Evolutionary conservation across 1,140 invertebrate genomes (phyloP), one percentile per base, ranked within the genome.

Genomic region (Frieseomelitta varia): DNA sequence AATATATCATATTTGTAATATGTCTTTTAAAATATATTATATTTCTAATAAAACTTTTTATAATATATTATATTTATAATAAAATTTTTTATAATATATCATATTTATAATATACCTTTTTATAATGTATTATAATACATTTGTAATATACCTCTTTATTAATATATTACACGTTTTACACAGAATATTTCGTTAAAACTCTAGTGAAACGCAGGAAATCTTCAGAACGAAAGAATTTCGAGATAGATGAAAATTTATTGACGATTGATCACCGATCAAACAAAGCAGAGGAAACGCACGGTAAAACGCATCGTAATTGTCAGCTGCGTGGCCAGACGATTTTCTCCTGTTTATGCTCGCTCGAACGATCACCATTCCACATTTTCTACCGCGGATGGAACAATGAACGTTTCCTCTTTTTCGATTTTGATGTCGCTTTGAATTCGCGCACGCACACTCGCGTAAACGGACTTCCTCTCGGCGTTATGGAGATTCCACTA

Each of bases 341-440:
- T 82, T 87, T 83, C 69, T 83, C 63, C 56, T 55, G 47, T 63
- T 17, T 72, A 51, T 56, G 39, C 39, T 72, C 73, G 81, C 68
- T 78, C 68, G 30, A 71, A 74, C 61, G 61, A 86, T 73, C 30
- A 56, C 51, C 11, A 47, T 72, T 65, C 69, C 19, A 53, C 51
- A n/a, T 19, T 67, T 85, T 68, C 61, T 67, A 51, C 21, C 74
- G 53, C 39, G n/a, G 14, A 6, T 30, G 47, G 53, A 81, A 87
- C 61, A 83, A 47, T 63, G 61, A 83, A 4, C 47, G n/a, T 51
- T 82, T 74, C 74, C 84, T 56, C 51, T 76, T 87, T 83, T 87
- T 30, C 74, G 21, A 84, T 79, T 71, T 84, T 75, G 39, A 47
- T 71, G 55, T 19, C 67, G 39, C 55, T 79, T 79, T 61, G 65